A percentile compares a stretch with the other conserved stretches of the same genome.
Conservation (phyloP, 2,113 vertebrate genomes). For the Apteryx mantelli region DNA sequence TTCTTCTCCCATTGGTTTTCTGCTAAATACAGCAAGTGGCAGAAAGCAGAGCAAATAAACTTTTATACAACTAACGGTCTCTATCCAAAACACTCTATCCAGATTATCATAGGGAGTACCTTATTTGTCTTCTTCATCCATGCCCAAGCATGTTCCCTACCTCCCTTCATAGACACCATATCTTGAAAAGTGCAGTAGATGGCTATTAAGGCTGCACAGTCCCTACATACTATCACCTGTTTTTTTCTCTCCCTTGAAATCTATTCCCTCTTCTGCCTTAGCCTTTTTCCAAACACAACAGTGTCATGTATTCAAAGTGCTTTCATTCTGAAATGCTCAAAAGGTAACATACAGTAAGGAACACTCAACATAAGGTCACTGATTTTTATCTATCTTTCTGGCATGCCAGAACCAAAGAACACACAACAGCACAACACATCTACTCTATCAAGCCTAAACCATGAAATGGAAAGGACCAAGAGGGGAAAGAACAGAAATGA, state of each 20-base stretch:
- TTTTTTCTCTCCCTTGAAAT: neutral
- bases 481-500: neutral
- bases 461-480: neutral
- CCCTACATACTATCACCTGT: neutral
- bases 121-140: neutral
- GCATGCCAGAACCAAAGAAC: neutral
- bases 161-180: neutral
- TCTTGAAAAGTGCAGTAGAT: neutral
- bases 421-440: neutral
- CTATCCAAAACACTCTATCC: neutral
- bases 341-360: neutral
- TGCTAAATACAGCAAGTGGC: neutral
- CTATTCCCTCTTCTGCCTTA: neutral
- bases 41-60: neutral
- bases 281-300: neutral
- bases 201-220: neutral
- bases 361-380: neutral
- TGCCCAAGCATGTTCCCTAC: neutral
- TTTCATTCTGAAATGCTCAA: neutral
- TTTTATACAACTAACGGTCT: neutral
- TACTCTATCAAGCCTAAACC: neutral
- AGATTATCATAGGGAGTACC: neutral
- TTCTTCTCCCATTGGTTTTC: neutral
- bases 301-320: neutral
- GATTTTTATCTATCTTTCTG: neutral